Evolutionary conservation across 37 sponge, comb jelly and placozoan genomes (phyloP).

Genomic region (Crambe crambe): DNA sequence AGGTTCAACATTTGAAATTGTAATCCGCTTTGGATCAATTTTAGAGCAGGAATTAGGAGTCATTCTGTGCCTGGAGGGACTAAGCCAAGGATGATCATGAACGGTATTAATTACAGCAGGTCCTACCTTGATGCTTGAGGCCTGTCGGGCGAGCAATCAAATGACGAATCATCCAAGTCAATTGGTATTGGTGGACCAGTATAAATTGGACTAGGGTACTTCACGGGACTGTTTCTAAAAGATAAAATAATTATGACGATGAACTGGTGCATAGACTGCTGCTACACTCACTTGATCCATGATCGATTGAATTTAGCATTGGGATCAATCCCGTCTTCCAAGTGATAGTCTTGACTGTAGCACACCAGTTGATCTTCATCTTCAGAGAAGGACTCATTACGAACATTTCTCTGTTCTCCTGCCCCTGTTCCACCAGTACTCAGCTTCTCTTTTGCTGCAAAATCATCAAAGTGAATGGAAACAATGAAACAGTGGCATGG

Average conservation of each 20-base stretch:
- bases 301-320: constrained; percentile 32
- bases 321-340: constrained; percentile 19
- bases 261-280: background rate
- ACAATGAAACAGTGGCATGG: too few relatives aligned
- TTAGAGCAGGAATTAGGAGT: too few relatives aligned
- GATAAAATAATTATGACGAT: background rate
- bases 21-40: too few relatives aligned
- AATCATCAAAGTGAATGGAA: too few relatives aligned
- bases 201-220: constrained; percentile 38
- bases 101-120: background rate
- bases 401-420: background rate
- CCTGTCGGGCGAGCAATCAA: constrained; percentile 12
- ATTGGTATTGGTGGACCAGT: constrained; percentile 71
- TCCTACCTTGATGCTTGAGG: constrained; percentile 3
- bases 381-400: constrained; percentile 16
- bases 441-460: too few relatives aligned
- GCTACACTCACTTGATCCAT: constrained; percentile 36
- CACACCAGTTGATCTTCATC: constrained; percentile 22
- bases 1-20: constrained; percentile 43
- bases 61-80: too few relatives aligned
- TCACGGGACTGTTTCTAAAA: constrained; percentile 42
- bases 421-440: background rate
- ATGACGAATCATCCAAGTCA: constrained; percentile 23
- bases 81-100: background rate
- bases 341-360: background rate